These are phyloP conservation scores for Cephus spinipes DNA, from an alignment of 2,888 invertebrate genomes.

Conservation along the genomic window DNA sequence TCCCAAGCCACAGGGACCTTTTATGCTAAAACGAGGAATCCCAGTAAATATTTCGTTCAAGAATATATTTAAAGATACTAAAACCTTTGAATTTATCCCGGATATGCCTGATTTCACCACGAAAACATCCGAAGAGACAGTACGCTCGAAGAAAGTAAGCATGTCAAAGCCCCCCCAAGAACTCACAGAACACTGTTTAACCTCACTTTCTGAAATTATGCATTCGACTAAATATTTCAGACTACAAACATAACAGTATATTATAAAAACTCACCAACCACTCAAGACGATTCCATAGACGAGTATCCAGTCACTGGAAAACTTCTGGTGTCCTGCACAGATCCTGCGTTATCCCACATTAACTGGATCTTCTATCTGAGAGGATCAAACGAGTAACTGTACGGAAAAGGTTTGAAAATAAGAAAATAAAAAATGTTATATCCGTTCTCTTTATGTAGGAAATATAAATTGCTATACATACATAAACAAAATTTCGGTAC, in stretches of 20 bases:
- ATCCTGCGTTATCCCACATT: slow-evolving; percentile 33
- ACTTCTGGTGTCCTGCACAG: slow-evolving; percentile 36
- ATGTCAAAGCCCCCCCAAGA: neutral
- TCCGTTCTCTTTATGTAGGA: slow-evolving; percentile 28
- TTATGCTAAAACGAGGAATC: slow-evolving; percentile 26
- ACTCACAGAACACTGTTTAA: neutral
- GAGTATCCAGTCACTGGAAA: slow-evolving; percentile 41
- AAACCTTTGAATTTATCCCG: slow-evolving; percentile 40
- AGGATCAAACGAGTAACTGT: slow-evolving; percentile 13
- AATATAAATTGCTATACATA: slow-evolving; percentile 40
- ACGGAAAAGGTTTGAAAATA: neutral
- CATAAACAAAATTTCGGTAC: slow-evolving; percentile 32
- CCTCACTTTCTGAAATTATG: neutral
- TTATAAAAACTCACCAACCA: slow-evolving; percentile 15
- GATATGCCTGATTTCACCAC: slow-evolving; percentile 39
- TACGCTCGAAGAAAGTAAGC: slow-evolving; percentile 43
- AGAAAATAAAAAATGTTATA: neutral
- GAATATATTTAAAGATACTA: slow-evolving; percentile 43
- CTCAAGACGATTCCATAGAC: slow-evolving; percentile 5
- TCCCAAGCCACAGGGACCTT: slow-evolving; percentile 53
- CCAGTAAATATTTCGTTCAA: slow-evolving; percentile 41
- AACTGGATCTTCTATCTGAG: slow-evolving; percentile 46
- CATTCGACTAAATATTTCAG: slow-evolving; percentile 21
- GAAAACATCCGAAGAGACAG: slow-evolving; percentile 13
- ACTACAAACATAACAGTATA: slow-evolving; percentile 30